Conservation (phyloP, 2,113 vertebrate species). For the Oreochromis aureus region DNA sequence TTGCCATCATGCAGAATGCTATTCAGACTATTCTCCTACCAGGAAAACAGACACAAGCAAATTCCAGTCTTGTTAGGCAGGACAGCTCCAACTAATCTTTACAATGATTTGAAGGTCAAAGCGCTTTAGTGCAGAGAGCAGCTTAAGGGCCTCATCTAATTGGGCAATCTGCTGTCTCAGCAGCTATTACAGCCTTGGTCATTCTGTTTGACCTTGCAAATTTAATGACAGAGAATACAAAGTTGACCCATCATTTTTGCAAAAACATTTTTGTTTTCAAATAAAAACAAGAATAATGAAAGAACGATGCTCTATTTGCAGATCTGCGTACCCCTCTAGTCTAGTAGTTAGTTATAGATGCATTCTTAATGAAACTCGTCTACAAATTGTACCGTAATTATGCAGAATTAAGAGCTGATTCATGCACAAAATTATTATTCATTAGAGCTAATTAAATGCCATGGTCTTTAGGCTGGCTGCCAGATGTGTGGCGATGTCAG, state of each 20-base stretch:
- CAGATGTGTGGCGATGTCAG: constrained; percentile 52
- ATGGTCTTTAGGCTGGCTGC: constrained; percentile 54
- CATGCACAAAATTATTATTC: constrained; percentile 63
- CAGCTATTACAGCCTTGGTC: constrained; percentile 30
- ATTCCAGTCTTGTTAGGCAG: neutral
- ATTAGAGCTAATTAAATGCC: constrained; percentile 58
- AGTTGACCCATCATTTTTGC: constrained; percentile 17
- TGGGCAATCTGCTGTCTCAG: constrained; percentile 44
- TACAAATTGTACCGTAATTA: constrained; percentile 58
- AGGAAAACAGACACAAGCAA: neutral
- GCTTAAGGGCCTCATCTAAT: constrained; percentile 41
- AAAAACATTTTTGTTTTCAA: neutral
- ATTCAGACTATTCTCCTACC: neutral
- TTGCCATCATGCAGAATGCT: neutral
- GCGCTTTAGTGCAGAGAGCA: constrained; percentile 21
- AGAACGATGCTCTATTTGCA: neutral
- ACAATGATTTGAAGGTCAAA: constrained; percentile 54
- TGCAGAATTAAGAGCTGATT: constrained; percentile 55
- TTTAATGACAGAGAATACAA: constrained; percentile 44
- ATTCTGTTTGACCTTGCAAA: constrained; percentile 49
- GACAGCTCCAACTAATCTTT: constrained; percentile 34
- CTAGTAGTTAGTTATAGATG: neutral
- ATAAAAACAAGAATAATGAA: constrained; percentile 9
- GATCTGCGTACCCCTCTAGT: constrained; percentile 3
- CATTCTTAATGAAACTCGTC: constrained; percentile 38